A percentile compares a stretch with the other conserved stretches of the same genome.
These are phyloP conservation scores for Ophthalmolycus amberensis DNA, from an alignment of 2,113 vertebrate genomes.

Conservation along the genomic window DNA sequence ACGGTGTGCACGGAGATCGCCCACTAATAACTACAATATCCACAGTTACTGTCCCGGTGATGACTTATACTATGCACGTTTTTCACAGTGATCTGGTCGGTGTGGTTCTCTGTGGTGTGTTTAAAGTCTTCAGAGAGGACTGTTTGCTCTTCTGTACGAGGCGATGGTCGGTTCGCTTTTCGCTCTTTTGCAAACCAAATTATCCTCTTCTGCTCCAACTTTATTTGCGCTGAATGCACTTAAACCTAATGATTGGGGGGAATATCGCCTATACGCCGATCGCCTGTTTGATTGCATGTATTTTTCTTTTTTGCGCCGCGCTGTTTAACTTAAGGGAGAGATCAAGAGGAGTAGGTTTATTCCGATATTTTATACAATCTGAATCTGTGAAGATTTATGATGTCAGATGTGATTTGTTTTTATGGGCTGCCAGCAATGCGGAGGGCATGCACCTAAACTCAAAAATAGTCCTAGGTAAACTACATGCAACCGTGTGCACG, in stretches of 20 bases:
- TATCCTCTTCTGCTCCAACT: slow-evolving; percentile 42
- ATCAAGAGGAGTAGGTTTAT: not conserved
- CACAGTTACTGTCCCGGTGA: not conserved
- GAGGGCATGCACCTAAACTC: not conserved
- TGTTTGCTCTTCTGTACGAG: not conserved
- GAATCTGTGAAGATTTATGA: not conserved
- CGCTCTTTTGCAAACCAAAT: slow-evolving; percentile 23
- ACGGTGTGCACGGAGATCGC: not conserved
- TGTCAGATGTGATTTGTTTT: not conserved
- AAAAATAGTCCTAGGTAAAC: not conserved
- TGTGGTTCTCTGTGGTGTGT: not conserved
- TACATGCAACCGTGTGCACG: not conserved
- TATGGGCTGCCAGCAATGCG: not conserved
- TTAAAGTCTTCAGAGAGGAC: not conserved
- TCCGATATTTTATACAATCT: not conserved
- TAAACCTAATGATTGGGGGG: slow-evolving; percentile 32
- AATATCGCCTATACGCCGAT: not conserved
- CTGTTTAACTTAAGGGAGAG: not conserved
- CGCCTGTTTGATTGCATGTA: not conserved
- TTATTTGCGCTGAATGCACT: slow-evolving; percentile 27
- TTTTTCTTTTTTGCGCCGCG: not conserved
- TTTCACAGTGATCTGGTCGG: not conserved
- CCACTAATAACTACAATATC: not conserved
- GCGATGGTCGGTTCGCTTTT: not conserved
- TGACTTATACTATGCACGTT: not conserved